Conservation (phyloP, 2,888 invertebrate species). For the Monochamus alternatus region DNA sequence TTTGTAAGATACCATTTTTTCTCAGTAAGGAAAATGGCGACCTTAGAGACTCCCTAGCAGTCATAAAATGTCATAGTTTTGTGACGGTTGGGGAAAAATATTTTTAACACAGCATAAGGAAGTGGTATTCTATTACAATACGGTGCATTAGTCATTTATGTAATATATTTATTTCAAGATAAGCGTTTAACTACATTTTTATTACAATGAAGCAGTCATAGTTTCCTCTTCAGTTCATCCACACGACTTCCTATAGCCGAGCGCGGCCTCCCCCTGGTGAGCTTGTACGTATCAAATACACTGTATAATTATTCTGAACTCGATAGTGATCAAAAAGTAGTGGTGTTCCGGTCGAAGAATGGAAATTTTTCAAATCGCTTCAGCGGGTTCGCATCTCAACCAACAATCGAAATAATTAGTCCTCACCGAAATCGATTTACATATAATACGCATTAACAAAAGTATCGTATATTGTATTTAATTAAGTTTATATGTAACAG, state of each 20-base stretch:
- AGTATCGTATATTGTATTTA: constrained; percentile 43
- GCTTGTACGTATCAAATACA: constrained; percentile 34
- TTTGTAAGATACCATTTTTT: too few relatives aligned
- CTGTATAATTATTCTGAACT: constrained; percentile 44
- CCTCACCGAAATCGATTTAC: constrained; percentile 62
- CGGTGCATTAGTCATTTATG: background rate
- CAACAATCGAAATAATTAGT: constrained; percentile 63
- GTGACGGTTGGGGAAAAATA: too few relatives aligned
- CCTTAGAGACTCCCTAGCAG: too few relatives aligned
- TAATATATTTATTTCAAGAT: background rate
- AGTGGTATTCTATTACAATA: background rate
- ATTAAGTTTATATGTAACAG: constrained; percentile 39
- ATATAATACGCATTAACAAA: constrained; percentile 59
- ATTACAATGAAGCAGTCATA: background rate
- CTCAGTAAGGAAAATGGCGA: too few relatives aligned
- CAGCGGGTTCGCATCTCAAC: constrained; percentile 60
- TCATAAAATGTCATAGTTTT: too few relatives aligned
- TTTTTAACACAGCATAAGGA: background rate
- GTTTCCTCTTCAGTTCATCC: background rate
- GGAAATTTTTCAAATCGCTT: constrained; percentile 57
- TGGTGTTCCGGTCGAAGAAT: constrained; percentile 47
- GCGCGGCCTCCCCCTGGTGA: background rate
- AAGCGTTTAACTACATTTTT: background rate
- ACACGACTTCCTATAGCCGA: background rate
- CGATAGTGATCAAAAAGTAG: constrained; percentile 46